A percentile compares a stretch with the other conserved stretches of the same genome.
phyloP scores from a whole-genome alignment of 2,113 vertebrate species.

The Nanorana parkeri region DNA sequence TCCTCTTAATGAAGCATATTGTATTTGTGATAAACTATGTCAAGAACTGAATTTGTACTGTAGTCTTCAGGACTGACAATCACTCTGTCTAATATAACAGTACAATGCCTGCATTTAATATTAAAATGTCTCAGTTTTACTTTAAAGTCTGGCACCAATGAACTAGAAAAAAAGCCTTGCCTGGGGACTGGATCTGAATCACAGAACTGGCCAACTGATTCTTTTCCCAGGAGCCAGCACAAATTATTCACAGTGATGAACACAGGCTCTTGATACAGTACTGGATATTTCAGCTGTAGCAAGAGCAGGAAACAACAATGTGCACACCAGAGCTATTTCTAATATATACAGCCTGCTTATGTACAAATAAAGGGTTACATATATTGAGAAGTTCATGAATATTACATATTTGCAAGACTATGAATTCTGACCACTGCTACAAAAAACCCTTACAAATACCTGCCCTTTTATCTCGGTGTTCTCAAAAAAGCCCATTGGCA shows the following conservation, averaged over 20 bases:
- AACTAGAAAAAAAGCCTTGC: constrained; percentile 55
- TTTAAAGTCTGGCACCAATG: constrained; percentile 57
- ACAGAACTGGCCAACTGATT: constrained; percentile 56
- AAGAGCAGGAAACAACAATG: constrained; percentile 4
- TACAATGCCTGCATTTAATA: constrained; percentile 39
- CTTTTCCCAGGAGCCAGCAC: constrained; percentile 44
- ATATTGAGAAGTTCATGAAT: not conserved
- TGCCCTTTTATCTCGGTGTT: too few species aligned
- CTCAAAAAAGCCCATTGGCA: too few species aligned
- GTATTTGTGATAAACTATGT: constrained; percentile 5
- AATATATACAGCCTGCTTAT: not conserved
- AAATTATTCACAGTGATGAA: constrained; percentile 57
- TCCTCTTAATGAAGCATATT: not conserved
- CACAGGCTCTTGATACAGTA: constrained; percentile 48
- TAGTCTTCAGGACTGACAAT: constrained; percentile 26
- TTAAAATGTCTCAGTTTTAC: constrained; percentile 52
- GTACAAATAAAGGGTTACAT: constrained; percentile 6
- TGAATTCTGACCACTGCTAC: too few species aligned
- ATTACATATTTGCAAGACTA: too few species aligned
- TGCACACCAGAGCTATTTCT: not conserved
- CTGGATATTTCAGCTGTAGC: constrained; percentile 41
- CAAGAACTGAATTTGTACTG: constrained; percentile 22
- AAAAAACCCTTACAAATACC: too few species aligned
- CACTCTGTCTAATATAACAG: constrained; percentile 44
- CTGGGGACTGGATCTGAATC: constrained; percentile 54